A percentile compares a stretch with the other conserved stretches of the same genome.
Conservation (phyloP, 2,797 vertebrate genomes). For the Eidolon dupreanum region DNA sequence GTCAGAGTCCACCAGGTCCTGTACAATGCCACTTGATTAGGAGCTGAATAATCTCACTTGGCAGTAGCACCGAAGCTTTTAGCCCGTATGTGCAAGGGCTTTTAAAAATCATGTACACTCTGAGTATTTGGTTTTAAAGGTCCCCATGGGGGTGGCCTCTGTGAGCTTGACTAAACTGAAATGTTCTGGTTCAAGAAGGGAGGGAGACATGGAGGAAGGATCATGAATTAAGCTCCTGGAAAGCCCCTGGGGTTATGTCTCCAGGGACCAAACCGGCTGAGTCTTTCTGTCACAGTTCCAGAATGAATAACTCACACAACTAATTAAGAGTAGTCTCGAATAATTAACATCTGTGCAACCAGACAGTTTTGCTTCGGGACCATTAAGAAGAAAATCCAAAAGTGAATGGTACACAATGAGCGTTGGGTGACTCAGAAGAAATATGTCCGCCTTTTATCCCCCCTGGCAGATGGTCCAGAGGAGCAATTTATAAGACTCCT, state of each 20-base stretch:
- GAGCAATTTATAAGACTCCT: not conserved
- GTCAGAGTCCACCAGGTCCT: not conserved
- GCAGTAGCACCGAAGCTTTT: constrained; percentile 55
- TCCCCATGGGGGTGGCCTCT: constrained; percentile 67
- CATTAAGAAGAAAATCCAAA: constrained; percentile 50
- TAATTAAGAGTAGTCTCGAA: constrained; percentile 84
- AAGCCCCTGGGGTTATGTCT: constrained; percentile 45
- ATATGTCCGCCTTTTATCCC: not conserved
- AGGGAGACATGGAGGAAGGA: not conserved
- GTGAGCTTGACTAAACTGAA: constrained; percentile 78
- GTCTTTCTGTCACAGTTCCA: constrained; percentile 74
- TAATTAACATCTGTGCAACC: constrained; percentile 86
- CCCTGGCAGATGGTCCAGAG: not conserved
- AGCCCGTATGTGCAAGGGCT: constrained; percentile 21
- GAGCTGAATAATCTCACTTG: not conserved
- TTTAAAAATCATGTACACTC: constrained; percentile 45
- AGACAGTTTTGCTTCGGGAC: constrained; percentile 81
- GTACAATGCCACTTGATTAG: not conserved
- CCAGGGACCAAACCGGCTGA: constrained; percentile 73
- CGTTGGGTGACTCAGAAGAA: not conserved
- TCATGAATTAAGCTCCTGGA: constrained; percentile 47
- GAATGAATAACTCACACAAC: constrained; percentile 78
- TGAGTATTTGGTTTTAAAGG: constrained; percentile 77
- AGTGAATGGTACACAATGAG: not conserved
- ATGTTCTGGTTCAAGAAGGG: constrained; percentile 72